Percentiles rank a stretch among this genome's conserved stretches.
phyloP scores from a whole-genome alignment of 2,888 invertebrate species.

The Drosophila formosana region DNA sequence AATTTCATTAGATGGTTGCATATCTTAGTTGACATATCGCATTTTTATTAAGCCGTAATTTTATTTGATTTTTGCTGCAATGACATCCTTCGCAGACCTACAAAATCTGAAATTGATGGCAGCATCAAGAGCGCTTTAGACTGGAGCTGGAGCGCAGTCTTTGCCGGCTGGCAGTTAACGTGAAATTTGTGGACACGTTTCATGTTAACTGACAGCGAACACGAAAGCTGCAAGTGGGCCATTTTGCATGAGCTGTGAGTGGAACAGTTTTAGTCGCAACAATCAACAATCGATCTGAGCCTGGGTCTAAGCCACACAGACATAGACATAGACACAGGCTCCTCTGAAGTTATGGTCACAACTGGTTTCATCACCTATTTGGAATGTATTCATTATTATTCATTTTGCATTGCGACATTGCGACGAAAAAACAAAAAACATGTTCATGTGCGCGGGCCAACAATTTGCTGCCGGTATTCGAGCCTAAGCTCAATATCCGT shows the following conservation, averaged over 20 bases:
- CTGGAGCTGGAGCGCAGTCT: slow-evolving; percentile 6
- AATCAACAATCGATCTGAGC: slow-evolving; percentile 53
- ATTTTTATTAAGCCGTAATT: not conserved
- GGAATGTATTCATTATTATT: slow-evolving; percentile 62
- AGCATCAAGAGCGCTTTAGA: slow-evolving; percentile 2
- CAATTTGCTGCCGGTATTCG: slow-evolving; percentile 48
- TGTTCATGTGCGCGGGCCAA: slow-evolving; percentile 58
- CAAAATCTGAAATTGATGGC: not conserved
- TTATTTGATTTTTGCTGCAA: not conserved
- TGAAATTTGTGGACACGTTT: slow-evolving; percentile 50
- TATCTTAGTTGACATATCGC: not conserved
- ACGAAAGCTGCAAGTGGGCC: slow-evolving; percentile 55
- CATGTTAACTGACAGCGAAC: slow-evolving; percentile 43
- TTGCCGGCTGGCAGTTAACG: slow-evolving; percentile 23
- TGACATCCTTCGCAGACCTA: not conserved
- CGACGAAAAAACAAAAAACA: slow-evolving; percentile 46
- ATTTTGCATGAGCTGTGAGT: slow-evolving; percentile 44
- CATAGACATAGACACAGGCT: slow-evolving; percentile 33
- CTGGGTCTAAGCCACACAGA: not conserved
- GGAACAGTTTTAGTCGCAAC: slow-evolving; percentile 26
- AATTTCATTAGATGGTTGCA: not conserved
- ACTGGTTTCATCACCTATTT: slow-evolving; percentile 74
- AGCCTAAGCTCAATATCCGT: slow-evolving; percentile 31
- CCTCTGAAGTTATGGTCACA: slow-evolving; percentile 69
- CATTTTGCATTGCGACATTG: slow-evolving; percentile 71